phyloP scores from a whole-genome alignment of 2,797 vertebrate species.

The Xenops minutus region DNA sequence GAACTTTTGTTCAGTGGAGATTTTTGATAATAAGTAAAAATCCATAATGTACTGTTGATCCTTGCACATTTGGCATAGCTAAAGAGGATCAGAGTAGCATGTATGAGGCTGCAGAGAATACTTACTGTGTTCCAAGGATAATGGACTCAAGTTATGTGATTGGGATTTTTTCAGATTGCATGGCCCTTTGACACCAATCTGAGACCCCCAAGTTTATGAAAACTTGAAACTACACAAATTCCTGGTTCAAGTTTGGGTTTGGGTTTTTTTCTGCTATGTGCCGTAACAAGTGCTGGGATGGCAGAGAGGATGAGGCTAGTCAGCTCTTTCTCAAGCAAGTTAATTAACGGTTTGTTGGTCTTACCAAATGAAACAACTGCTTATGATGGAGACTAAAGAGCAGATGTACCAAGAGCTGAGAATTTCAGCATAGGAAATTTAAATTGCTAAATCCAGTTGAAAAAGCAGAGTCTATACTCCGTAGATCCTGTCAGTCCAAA shows the following conservation, averaged over 20 bases:
- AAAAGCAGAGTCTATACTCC: neutral
- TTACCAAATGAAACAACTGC: neutral
- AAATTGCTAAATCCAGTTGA: neutral
- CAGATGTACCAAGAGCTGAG: neutral
- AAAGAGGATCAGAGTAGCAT: neutral
- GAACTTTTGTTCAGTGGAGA: neutral
- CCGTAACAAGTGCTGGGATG: neutral
- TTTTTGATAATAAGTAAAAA: neutral
- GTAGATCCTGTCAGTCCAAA: neutral
- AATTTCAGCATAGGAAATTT: neutral
- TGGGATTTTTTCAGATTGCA: neutral
- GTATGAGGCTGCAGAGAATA: neutral
- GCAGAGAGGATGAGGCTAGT: neutral
- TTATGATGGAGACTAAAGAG: neutral
- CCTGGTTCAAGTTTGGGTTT: too few species aligned
- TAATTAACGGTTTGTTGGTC: neutral
- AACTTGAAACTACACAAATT: neutral
- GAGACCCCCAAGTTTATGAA: neutral
- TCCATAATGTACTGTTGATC: neutral
- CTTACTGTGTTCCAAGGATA: neutral
- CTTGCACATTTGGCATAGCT: neutral
- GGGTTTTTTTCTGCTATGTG: neutral
- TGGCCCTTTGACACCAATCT: neutral
- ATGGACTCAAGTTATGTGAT: neutral
- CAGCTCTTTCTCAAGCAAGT: neutral